Conservation (phyloP, 2,113 vertebrate species). For the Nanorana parkeri region DNA sequence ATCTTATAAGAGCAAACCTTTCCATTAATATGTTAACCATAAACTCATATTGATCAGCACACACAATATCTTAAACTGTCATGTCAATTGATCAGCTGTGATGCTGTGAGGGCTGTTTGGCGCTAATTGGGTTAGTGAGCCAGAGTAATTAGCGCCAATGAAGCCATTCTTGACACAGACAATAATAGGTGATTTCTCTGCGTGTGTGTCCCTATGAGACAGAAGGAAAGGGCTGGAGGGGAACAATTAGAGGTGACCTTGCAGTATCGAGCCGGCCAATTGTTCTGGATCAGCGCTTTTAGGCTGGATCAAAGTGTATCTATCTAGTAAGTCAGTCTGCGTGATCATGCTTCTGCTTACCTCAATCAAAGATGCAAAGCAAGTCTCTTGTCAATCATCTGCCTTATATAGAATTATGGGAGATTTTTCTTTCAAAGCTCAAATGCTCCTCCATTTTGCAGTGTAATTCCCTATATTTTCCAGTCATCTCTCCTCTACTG, state of each 20-base stretch:
- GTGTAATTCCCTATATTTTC: too few relatives aligned
- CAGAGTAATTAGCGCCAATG: conserved; percentile 72
- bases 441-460: too few relatives aligned
- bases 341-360: conserved; percentile 56
- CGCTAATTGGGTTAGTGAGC: conserved; percentile 72
- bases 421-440: not conserved
- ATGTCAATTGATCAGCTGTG: conserved; percentile 60
- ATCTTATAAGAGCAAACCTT: conserved; percentile 13
- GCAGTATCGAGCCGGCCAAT: conserved; percentile 66
- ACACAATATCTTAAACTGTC: conserved; percentile 50
- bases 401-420: not conserved
- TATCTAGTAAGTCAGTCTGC: conserved; percentile 63
- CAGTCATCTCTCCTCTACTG: too few relatives aligned
- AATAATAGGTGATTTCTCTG: conserved; percentile 66
- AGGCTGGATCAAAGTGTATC: conserved; percentile 64
- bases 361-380: conserved; percentile 42
- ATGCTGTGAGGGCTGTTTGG: conserved; percentile 65
- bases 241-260: conserved; percentile 71
- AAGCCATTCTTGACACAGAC: conserved; percentile 69
- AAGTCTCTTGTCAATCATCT: not conserved
- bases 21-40: conserved; percentile 33
- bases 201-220: conserved; percentile 63
- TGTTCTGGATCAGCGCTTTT: conserved; percentile 67
- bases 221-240: conserved; percentile 65
- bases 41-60: conserved; percentile 34